Evolutionary conservation across 2,113 vertebrate species (phyloP).

Genomic region (Morone chrysops): DNA sequence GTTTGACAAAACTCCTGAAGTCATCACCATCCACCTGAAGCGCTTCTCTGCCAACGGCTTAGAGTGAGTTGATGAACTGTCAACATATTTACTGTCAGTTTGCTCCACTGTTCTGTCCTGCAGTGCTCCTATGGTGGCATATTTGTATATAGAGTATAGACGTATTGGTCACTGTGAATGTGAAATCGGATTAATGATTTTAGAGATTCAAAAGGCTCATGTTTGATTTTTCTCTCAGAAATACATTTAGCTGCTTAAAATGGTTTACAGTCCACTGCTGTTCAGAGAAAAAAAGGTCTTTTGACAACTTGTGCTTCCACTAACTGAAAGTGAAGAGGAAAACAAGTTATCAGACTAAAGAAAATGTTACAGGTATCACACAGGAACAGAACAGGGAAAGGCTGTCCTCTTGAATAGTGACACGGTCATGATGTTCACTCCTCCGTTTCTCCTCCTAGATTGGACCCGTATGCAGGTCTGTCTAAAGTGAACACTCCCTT

Average conservation of each 20-base stretch:
- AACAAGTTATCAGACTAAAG: too few species aligned
- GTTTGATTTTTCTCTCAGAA: neutral
- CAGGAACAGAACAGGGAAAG: neutral
- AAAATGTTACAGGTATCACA: neutral
- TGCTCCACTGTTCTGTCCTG: neutral
- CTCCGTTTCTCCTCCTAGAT: conserved; percentile 73
- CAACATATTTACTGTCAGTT: neutral
- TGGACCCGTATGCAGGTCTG: conserved; percentile 94
- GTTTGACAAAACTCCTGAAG: conserved; percentile 97
- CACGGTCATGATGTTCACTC: neutral
- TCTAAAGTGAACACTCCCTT: conserved; percentile 98
- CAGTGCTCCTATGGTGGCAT: neutral
- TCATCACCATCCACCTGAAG: conserved; percentile 97
- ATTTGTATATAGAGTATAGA: neutral
- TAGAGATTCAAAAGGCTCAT: neutral
- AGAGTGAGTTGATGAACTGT: conserved; percentile 83
- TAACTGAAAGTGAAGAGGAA: too few species aligned
- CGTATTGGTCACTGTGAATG: neutral
- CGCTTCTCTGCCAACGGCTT: conserved; percentile 95
- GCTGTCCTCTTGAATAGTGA: neutral
- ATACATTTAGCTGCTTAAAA: neutral
- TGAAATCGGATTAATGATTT: neutral
- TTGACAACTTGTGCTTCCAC: too few species aligned
- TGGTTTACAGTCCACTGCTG: too few species aligned
- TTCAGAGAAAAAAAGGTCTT: too few species aligned